phyloP scores from a whole-genome alignment of 2,888 invertebrate species.

The Andrena bucephala region DNA sequence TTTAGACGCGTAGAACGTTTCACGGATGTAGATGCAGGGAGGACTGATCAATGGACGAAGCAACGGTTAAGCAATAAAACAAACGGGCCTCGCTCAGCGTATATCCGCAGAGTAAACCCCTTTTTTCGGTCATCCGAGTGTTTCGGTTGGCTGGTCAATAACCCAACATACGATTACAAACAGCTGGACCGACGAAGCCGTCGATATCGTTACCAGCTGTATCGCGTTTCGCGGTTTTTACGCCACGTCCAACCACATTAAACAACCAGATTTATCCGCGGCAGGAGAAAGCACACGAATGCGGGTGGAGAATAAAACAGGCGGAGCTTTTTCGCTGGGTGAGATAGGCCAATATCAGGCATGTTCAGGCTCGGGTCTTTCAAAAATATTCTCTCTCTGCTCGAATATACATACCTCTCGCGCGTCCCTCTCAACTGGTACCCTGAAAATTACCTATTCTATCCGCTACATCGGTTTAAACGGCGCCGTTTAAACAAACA shows the following conservation, averaged over 20 bases:
- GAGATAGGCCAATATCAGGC: constrained; percentile 47
- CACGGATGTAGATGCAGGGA: too few species aligned
- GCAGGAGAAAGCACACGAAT: not conserved
- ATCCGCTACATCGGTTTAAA: constrained; percentile 45
- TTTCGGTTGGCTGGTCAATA: not conserved
- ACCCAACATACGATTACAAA: not conserved
- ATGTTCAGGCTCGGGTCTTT: constrained; percentile 20
- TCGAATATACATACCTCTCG: constrained; percentile 25
- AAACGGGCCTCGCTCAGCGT: not conserved
- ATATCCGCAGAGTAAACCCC: not conserved
- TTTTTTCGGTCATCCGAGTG: not conserved
- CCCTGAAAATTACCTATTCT: constrained; percentile 34
- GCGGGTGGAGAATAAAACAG: constrained; percentile 7
- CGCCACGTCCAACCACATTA: not conserved
- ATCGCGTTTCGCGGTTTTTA: not conserved
- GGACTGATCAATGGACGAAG: too few species aligned
- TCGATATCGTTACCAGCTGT: not conserved
- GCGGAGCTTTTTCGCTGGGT: not conserved
- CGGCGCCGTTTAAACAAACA: not conserved
- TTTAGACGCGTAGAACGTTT: too few species aligned
- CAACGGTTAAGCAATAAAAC: not conserved
- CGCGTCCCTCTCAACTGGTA: constrained; percentile 3
- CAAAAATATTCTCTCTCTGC: constrained; percentile 26
- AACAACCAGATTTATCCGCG: constrained; percentile 2
- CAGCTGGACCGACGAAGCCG: not conserved